phyloP scores from a whole-genome alignment of 2,888 invertebrate genomes.

The Drosophila ezoana region DNA sequence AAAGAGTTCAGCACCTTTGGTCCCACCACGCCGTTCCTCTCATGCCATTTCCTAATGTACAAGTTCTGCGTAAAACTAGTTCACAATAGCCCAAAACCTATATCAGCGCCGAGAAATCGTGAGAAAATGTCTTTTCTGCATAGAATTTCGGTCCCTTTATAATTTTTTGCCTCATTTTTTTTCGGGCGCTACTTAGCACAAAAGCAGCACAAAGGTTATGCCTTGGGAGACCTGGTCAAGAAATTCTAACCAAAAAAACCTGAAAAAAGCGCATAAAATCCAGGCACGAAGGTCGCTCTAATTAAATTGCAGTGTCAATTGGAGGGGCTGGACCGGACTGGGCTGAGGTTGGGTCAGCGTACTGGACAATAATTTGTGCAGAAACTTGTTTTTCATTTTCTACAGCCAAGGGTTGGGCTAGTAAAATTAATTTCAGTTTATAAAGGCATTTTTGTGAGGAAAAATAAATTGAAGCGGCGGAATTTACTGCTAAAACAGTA shows the following conservation, averaged over 20 bases:
- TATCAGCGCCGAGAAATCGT: conserved; percentile 74
- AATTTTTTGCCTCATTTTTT: conserved; percentile 16
- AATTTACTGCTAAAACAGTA: conserved; percentile 11
- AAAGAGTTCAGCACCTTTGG: conserved; percentile 76
- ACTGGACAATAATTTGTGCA: conserved; percentile 54
- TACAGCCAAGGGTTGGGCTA: conserved; percentile 19
- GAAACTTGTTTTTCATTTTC: conserved; percentile 36
- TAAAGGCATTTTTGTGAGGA: conserved; percentile 31
- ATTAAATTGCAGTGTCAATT: conserved; percentile 81
- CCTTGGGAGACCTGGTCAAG: conserved; percentile 71
- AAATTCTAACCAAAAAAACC: conserved; percentile 56
- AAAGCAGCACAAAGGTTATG: conserved; percentile 74
- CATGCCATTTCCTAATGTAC: conserved; percentile 60
- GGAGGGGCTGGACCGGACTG: conserved; percentile 33
- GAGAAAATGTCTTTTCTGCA: conserved; percentile 72
- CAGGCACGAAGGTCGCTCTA: conserved; percentile 74
- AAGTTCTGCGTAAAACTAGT: conserved; percentile 76
- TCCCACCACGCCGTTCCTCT: conserved; percentile 8
- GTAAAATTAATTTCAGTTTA: conserved; percentile 26
- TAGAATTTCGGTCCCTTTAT: conserved; percentile 47
- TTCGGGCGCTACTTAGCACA: conserved; percentile 54
- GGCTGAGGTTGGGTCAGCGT: conserved; percentile 40
- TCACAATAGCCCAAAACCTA: conserved; percentile 35
- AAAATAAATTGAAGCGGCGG: conserved; percentile 2
- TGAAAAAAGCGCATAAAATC: conserved; percentile 58